phyloP scores from a whole-genome alignment of 2,113 vertebrate species.

The Xiphophorus couchianus region DNA sequence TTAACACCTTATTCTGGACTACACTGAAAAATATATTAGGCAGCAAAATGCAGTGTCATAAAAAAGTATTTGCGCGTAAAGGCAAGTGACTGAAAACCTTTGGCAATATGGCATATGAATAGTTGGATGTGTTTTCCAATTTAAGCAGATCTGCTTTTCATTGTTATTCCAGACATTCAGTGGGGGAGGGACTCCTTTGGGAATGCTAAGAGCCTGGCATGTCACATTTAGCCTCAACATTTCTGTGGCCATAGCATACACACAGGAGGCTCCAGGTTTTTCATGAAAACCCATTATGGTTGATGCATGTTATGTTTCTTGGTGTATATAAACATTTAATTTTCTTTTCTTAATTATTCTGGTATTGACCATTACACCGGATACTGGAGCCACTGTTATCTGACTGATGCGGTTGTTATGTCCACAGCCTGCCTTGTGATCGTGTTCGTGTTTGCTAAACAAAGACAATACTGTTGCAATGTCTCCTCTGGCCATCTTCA shows the following conservation, averaged over 20 bases:
- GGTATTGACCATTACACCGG: not conserved
- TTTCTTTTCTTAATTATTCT: conserved; percentile 9
- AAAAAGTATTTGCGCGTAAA: too few relatives aligned
- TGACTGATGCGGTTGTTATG: conserved; percentile 15
- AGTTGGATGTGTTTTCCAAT: too few relatives aligned
- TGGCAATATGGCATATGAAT: too few relatives aligned
- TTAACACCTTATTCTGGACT: too few relatives aligned
- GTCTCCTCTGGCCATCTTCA: conserved; percentile 1
- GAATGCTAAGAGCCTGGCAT: conserved; percentile 20
- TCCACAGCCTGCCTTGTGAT: conserved; percentile 46
- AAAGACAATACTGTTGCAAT: conserved; percentile 44
- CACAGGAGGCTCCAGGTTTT: not conserved
- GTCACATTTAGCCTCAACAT: conserved; percentile 7
- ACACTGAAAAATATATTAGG: too few relatives aligned
- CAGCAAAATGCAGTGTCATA: too few relatives aligned
- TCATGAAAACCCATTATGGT: not conserved
- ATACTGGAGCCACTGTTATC: conserved; percentile 20
- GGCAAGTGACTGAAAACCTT: too few relatives aligned
- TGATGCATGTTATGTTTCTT: not conserved
- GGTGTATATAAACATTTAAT: not conserved
- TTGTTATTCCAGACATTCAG: too few relatives aligned
- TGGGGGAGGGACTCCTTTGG: too few relatives aligned
- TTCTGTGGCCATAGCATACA: not conserved
- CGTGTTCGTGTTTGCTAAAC: conserved; percentile 37
- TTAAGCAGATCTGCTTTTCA: too few relatives aligned